Conservation (phyloP, 2,797 vertebrate species). For the Ctenopoma multispine region DNA sequence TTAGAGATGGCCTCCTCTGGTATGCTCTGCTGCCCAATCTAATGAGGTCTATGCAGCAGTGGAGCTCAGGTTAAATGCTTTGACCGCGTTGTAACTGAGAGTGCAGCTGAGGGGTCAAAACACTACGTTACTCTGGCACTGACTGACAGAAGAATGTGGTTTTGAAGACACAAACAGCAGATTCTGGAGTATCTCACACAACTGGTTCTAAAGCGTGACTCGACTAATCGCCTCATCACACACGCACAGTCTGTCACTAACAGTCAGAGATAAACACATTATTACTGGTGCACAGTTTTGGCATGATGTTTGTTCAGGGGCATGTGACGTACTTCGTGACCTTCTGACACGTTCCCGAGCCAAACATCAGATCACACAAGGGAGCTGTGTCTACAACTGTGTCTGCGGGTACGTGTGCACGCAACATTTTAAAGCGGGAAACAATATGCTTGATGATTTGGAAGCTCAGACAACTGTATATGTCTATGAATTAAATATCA, state of each 20-base stretch:
- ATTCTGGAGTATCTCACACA: conserved; percentile 47
- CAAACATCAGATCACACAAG: conserved; percentile 12
- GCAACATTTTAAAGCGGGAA: conserved; percentile 11
- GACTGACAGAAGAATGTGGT: conserved; percentile 60
- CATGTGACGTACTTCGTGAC: conserved; percentile 36
- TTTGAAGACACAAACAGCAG: conserved; percentile 52
- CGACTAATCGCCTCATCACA: conserved; percentile 26
- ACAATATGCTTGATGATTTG: conserved; percentile 40
- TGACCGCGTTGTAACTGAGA: conserved; percentile 54
- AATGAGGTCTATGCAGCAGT: conserved; percentile 71
- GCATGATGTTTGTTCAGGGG: conserved; percentile 14
- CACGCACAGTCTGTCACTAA: conserved; percentile 25
- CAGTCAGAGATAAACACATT: conserved; percentile 47
- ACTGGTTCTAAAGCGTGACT: conserved; percentile 60
- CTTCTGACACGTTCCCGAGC: conserved; percentile 33
- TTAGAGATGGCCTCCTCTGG: conserved; percentile 56
- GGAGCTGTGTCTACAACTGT: neutral
- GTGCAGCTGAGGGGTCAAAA: conserved; percentile 49
- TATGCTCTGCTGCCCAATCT: conserved; percentile 57
- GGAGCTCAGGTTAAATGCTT: conserved; percentile 73
- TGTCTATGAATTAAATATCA: conserved; percentile 36
- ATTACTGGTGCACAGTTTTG: conserved; percentile 24
- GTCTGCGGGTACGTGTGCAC: neutral
- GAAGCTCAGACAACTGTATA: conserved; percentile 39
- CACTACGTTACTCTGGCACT: conserved; percentile 30